Base-by-base conservation (phyloP, 2,113 vertebrate genomes). In the Calypte anna region DNA sequence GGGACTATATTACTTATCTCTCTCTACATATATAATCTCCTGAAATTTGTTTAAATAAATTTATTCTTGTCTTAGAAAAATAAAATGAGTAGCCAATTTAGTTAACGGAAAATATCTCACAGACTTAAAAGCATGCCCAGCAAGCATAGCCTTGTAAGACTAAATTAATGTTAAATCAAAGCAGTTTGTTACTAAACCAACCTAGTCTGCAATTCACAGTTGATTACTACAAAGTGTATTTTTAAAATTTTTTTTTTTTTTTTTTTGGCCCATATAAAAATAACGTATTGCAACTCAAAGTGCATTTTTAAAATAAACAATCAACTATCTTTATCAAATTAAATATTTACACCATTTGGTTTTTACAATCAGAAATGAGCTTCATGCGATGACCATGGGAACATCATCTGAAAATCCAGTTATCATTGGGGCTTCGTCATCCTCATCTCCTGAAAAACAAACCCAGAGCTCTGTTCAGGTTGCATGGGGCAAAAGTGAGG, bases 381-480 rank as follows among this genome's bases (percentile, higher is more conserved):
- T 97, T 99, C 99, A 99, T 25, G 99, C 99, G 82, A 99, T 99
- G 92, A 99, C 99, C 99, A 99, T 99, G 90, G 99, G 99, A 80
- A 99, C 99, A 2, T 99, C 99, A 11, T 99, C 99, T 81, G 99
- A 99, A 96, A 99, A 99, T 94, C 99, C 99, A 69, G 98, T 99
- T 97, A 99, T 99, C 99, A 99, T 99, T 0, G 99, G 99, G 25
- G 98, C 98, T 7, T 99, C 99, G 44, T 99, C 99, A 12, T 99
- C 99, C 31, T 99, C 99, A 11, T 99, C 99, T 66, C 99, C 99
- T 99, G 89, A 21, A 95, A 96, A 89, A 92, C 21, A 96, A 97
- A 96, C 57, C 40, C 85, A 78, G 6, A 31, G 25, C 13, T 84
- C n/a, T 73, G 13, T 84, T 28, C 3, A 27, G 3, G 2, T 38